phyloP scores from a whole-genome alignment of 2,113 vertebrate genomes.

The Cephalophus harveyi region DNA sequence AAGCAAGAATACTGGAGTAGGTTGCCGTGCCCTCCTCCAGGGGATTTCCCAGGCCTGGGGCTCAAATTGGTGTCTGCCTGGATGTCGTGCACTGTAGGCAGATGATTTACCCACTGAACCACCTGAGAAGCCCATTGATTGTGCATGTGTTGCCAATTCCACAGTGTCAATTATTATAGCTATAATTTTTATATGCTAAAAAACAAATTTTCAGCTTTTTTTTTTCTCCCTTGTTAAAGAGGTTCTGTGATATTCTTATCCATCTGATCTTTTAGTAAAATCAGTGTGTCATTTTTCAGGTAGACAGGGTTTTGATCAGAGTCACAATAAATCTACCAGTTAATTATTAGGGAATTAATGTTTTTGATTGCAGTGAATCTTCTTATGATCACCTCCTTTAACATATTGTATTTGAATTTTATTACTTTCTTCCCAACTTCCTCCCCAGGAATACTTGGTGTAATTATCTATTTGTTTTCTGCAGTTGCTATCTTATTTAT shows the following conservation, averaged over 20 bases:
- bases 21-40: background rate
- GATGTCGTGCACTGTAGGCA: background rate
- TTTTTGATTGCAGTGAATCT: background rate
- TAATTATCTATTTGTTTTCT: background rate
- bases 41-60: background rate
- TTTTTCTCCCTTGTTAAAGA: background rate
- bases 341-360: background rate
- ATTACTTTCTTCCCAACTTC: background rate
- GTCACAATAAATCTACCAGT: background rate
- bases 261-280: background rate
- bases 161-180: background rate
- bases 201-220: background rate
- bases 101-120: background rate
- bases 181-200: background rate
- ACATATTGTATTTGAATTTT: background rate
- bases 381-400: background rate
- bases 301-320: background rate
- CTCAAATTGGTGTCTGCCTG: background rate
- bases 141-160: background rate
- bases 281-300: background rate
- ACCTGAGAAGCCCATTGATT: background rate
- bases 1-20: background rate
- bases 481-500: background rate
- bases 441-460: background rate
- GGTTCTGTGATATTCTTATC: background rate